These are phyloP conservation scores for Temnopleurus reevesii DNA, from an alignment of 53 echinoderm and acorn worm species.

Conservation along the genomic window DNA sequence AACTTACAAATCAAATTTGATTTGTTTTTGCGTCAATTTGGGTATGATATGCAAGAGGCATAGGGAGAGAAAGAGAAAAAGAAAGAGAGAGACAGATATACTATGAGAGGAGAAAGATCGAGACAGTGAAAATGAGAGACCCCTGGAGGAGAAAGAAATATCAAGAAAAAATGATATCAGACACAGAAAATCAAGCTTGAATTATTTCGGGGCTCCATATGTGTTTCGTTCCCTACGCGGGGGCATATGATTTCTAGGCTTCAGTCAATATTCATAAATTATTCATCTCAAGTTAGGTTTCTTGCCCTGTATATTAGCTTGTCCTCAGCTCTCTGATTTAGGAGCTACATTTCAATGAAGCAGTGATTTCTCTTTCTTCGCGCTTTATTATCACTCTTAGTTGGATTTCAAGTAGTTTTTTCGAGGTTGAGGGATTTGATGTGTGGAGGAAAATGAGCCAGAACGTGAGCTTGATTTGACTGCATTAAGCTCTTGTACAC, in stretches of 20 bases:
- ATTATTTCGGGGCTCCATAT: constrained; percentile 35
- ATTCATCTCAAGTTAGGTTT: constrained; percentile 47
- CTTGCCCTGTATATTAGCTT: constrained; percentile 31
- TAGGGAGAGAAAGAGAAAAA: neutral
- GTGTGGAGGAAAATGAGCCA: neutral
- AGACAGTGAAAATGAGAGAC: neutral
- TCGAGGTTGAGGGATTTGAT: constrained; percentile 8
- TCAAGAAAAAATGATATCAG: neutral
- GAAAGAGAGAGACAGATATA: neutral
- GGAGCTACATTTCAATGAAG: neutral
- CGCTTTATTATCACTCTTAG: neutral
- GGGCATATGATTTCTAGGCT: constrained; percentile 31
- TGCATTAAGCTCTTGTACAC: neutral
- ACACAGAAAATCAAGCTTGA: constrained; percentile 40
- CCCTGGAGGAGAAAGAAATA: neutral
- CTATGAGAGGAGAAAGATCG: neutral
- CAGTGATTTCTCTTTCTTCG: neutral
- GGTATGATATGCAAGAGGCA: neutral
- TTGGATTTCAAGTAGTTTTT: neutral
- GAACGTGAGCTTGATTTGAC: neutral
- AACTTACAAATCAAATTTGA: no score
- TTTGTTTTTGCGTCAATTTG: no score
- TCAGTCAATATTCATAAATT: constrained; percentile 54
- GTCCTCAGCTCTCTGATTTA: neutral
- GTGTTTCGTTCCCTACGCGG: neutral